Conservation (phyloP, 2,113 vertebrate species). For the Melanotaenia duboulayi region DNA sequence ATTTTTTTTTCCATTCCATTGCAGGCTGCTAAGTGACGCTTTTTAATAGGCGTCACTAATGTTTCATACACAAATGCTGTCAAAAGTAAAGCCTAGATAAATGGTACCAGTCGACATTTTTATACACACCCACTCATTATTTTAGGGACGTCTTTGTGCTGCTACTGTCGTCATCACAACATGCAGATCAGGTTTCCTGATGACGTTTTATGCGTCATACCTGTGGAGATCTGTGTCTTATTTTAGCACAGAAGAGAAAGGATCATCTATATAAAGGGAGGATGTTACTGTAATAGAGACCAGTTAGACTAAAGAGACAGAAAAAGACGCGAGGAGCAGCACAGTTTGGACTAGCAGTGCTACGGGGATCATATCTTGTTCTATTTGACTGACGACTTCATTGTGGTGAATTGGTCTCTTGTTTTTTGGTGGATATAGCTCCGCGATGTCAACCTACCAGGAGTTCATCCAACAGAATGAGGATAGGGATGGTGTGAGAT, state of each 20-base stretch:
- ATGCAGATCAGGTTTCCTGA: conserved; percentile 42
- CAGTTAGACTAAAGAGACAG: background rate
- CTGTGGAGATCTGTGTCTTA: conserved; percentile 4
- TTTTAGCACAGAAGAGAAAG: conserved; percentile 13
- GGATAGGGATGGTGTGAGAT: conserved; percentile 94
- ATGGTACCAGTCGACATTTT: background rate
- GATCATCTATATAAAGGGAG: conserved; percentile 35
- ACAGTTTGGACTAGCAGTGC: background rate
- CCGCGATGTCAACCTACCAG: conserved; percentile 89
- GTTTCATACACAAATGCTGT: background rate
- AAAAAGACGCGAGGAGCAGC: background rate
- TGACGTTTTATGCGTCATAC: conserved; percentile 54
- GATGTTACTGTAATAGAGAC: conserved; percentile 1
- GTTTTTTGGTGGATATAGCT: conserved; percentile 35
- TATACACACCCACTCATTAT: background rate
- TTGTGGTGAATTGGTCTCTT: conserved; percentile 3
- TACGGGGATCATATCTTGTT: background rate
- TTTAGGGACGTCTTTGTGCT: conserved; percentile 7
- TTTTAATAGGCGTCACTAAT: conserved; percentile 16
- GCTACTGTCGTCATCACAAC: conserved; percentile 31
- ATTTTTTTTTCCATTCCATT: no score
- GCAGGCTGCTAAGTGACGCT: background rate
- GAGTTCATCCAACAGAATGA: conserved; percentile 99
- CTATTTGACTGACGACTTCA: background rate
- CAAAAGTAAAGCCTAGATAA: conserved; percentile 12